These are phyloP conservation scores for Drosophila rufa DNA, from an alignment of 1,140 invertebrate species.

Conservation along the genomic window DNA sequence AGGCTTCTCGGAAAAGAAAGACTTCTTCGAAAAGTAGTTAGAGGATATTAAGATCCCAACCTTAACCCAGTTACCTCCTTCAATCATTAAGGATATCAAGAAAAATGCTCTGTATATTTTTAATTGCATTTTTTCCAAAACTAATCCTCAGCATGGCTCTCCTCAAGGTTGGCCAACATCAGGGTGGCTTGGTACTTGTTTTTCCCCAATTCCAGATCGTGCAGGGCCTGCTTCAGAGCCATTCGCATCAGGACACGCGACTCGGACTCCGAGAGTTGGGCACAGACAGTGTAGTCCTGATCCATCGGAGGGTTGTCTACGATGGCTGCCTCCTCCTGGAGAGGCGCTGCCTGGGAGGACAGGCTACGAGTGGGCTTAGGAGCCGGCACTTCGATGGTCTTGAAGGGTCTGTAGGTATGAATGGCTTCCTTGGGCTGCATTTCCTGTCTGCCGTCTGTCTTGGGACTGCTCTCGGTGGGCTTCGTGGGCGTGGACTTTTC, in stretches of 20 bases:
- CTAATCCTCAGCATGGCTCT: neutral
- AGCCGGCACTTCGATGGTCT: slow-evolving; percentile 33
- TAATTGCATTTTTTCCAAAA: neutral
- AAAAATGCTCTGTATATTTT: neutral
- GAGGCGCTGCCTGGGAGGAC: no score
- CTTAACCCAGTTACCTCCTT: no score
- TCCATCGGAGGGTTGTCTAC: neutral
- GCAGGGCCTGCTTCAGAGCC: slow-evolving; percentile 34
- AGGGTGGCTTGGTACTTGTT: slow-evolving; percentile 17
- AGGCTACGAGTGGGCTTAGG: neutral
- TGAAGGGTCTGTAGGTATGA: slow-evolving; percentile 36
- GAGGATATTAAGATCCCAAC: no score
- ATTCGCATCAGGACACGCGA: slow-evolving; percentile 30
- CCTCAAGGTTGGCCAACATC: neutral
- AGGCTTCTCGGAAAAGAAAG: no score
- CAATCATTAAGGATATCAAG: neutral
- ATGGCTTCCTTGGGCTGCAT: slow-evolving; percentile 4
- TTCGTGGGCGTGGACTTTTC: neutral
- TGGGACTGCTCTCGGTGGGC: neutral
- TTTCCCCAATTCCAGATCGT: slow-evolving; percentile 15
- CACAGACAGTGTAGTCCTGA: neutral
- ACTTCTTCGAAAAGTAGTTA: no score
- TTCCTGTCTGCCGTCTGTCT: neutral
- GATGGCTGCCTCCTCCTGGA: neutral
- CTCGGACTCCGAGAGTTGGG: slow-evolving; percentile 18